phyloP scores from a whole-genome alignment of 2,888 invertebrate species.

The Hydrotaea diabolus region DNA sequence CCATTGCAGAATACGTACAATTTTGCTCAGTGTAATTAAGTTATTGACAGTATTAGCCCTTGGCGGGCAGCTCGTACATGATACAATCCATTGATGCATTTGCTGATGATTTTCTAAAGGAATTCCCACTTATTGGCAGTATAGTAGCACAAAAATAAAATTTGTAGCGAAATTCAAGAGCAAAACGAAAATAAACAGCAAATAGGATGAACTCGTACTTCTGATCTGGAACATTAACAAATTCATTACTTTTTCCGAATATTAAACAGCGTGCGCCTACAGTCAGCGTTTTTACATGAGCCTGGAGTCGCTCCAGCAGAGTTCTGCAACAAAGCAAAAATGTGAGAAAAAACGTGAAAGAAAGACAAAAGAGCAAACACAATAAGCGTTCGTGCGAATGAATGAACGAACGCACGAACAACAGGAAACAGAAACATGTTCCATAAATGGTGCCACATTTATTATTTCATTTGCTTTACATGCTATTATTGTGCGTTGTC shows the following conservation, averaged over 20 bases:
- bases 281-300: neutral
- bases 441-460: conserved; percentile 63
- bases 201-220: conserved; percentile 28
- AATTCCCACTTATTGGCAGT: too few relatives aligned
- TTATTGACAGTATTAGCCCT: too few relatives aligned
- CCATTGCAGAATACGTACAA: too few relatives aligned
- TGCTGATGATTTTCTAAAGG: too few relatives aligned
- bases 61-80: too few relatives aligned
- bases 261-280: conserved; percentile 11
- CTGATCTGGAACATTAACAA: conserved; percentile 38
- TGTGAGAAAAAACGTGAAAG: conserved; percentile 31
- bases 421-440: conserved; percentile 41
- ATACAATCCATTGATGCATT: too few relatives aligned
- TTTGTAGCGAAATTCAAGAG: neutral
- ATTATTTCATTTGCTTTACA: conserved; percentile 65
- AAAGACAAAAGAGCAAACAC: conserved; percentile 4
- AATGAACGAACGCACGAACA: neutral
- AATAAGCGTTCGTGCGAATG: neutral
- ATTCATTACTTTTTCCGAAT: conserved; percentile 55
- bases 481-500: conserved; percentile 46
- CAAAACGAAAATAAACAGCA: neutral
- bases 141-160: too few relatives aligned
- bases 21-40: too few relatives aligned
- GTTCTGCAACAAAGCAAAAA: neutral
- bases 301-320: neutral